These are phyloP conservation scores for Carlito syrichta DNA, from an alignment of 2,113 vertebrate genomes.

Conservation along the genomic window DNA sequence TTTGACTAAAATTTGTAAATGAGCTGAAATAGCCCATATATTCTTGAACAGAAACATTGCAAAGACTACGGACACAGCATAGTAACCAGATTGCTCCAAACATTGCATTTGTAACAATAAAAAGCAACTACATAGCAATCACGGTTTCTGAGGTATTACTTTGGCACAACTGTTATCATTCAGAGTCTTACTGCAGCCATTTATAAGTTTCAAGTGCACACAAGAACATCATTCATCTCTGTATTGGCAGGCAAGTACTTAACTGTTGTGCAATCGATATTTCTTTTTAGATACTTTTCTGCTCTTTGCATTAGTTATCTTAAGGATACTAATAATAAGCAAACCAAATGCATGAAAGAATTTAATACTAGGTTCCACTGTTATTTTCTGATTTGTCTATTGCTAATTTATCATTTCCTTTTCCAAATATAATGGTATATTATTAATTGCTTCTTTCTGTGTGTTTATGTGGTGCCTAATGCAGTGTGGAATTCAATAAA, in stretches of 20 bases:
- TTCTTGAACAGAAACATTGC: not conserved
- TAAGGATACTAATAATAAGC: not conserved
- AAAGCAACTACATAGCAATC: conserved; percentile 41
- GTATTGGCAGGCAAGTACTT: conserved; percentile 49
- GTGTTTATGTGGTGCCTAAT: not conserved
- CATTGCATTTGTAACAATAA: conserved; percentile 37
- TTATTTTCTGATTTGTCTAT: conserved; percentile 48
- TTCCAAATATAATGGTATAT: conserved; percentile 22
- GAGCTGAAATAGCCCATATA: not conserved
- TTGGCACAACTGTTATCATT: not conserved
- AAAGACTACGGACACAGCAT: not conserved
- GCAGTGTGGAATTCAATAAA: conserved; percentile 49
- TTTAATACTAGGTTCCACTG: conserved; percentile 23
- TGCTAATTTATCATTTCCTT: conserved; percentile 30
- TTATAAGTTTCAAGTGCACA: conserved; percentile 51
- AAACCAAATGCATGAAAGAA: conserved; percentile 13
- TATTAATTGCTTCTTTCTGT: conserved; percentile 49
- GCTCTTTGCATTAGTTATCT: conserved; percentile 15
- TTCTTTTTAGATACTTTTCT: conserved; percentile 31
- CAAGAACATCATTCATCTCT: conserved; percentile 48
- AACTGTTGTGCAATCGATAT: not conserved
- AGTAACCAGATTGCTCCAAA: not conserved
- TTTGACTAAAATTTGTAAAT: not conserved
- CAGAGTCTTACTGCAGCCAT: conserved; percentile 22
- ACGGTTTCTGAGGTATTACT: conserved; percentile 38